These are phyloP conservation scores for Caenorhabditis latens DNA, from an alignment of 1,140 invertebrate genomes.

Conservation along the genomic window DNA sequence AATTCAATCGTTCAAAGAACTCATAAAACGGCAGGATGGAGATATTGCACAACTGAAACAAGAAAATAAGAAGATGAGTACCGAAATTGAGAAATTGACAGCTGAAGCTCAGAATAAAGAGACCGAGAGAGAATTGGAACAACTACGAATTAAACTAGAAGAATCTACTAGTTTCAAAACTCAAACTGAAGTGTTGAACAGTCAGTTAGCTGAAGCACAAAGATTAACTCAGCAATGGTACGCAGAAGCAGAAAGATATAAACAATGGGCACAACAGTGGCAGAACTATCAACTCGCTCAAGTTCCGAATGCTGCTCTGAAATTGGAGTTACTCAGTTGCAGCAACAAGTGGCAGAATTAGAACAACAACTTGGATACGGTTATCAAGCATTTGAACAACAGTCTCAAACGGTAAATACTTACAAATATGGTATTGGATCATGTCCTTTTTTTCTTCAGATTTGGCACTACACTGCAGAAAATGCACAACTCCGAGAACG, in stretches of 20 bases:
- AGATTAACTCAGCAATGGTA: conserved; percentile 73
- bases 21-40: conserved; percentile 87
- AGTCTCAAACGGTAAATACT: conserved; percentile 62
- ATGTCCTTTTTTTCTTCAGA: conserved; percentile 40
- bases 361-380: conserved; percentile 74
- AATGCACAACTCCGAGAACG: conserved; percentile 12
- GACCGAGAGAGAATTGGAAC: conserved; percentile 55
- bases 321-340: conserved; percentile 34
- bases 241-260: conserved; percentile 72
- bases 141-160: conserved; percentile 55
- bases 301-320: conserved; percentile 67
- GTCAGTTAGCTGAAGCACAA: conserved; percentile 53
- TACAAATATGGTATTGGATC: neutral
- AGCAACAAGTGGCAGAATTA: conserved; percentile 59
- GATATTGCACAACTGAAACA: conserved; percentile 84
- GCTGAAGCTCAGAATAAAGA: conserved; percentile 54
- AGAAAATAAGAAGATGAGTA: conserved; percentile 85
- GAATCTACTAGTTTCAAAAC: neutral
- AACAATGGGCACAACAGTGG: conserved; percentile 75
- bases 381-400: conserved; percentile 74
- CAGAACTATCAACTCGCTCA: conserved; percentile 74
- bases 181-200: conserved; percentile 37
- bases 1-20: conserved; percentile 84
- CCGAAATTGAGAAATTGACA: conserved; percentile 81
- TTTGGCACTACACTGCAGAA: conserved; percentile 49